Evolutionary conservation across 2,113 vertebrate genomes (phyloP).

Genomic region (Ceyx margarethae): DNA sequence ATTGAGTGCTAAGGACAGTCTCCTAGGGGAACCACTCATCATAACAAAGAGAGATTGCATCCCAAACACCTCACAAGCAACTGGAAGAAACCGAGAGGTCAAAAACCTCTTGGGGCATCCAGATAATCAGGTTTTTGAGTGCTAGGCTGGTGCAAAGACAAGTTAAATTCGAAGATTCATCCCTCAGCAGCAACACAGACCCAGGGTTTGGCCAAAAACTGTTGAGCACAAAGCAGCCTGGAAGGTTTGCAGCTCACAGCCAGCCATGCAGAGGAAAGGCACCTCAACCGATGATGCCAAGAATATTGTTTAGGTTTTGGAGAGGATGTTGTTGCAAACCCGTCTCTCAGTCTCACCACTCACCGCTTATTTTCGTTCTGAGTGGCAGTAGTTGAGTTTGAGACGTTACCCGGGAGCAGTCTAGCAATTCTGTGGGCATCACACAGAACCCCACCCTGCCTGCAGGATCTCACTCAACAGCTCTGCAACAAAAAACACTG

Average conservation of each 20-base stretch:
- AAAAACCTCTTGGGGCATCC: not conserved
- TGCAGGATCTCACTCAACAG: not conserved
- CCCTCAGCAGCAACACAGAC: not conserved
- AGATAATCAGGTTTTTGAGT: not conserved
- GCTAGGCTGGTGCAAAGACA: not conserved
- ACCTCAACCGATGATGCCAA: not conserved
- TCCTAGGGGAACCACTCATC: not conserved
- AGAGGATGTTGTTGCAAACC: slow-evolving; percentile 49
- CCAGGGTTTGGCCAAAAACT: not conserved
- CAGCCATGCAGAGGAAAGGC: not conserved
- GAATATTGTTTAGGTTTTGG: slow-evolving; percentile 43
- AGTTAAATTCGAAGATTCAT: not conserved
- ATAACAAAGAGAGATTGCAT: not conserved
- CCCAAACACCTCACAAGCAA: not conserved
- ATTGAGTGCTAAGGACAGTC: not conserved
- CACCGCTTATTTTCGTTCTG: slow-evolving; percentile 43
- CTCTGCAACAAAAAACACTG: not conserved
- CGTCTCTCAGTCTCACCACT: not conserved
- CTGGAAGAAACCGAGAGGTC: not conserved
- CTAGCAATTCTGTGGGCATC: slow-evolving; percentile 13
- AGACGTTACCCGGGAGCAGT: slow-evolving; percentile 8
- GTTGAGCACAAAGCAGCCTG: accelerated
- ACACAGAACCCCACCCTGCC: not conserved
- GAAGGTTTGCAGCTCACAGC: not conserved
- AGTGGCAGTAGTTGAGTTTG: not conserved